Base-by-base conservation (phyloP, 2,888 invertebrate species). In the Parasteatoda lunata region DNA sequence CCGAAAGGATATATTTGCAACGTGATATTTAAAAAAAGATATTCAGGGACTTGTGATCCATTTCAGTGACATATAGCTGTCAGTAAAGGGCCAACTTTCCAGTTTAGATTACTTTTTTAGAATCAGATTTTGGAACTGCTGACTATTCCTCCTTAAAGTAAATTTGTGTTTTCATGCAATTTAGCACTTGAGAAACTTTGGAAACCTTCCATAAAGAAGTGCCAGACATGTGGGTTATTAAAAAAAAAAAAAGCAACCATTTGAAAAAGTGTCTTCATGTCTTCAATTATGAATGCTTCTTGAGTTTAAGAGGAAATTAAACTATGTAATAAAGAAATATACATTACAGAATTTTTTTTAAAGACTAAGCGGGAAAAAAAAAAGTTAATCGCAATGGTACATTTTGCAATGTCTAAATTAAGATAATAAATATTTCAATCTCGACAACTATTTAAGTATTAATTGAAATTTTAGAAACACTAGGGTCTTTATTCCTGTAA, bases 71-170 rank as follows among this genome's bases (percentile, higher is more conserved):
- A 59, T 11, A 59, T 59, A 7, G 59, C 59, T 59, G 59, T 59
- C 59, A 59, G 9, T 59, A 59, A 9, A 6, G 9, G 59, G 59
- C 59, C 59, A 7, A 59, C 59, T 59, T 59, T 59, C 13, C n/a
- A 13, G 59, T 59, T 59, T n/a, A 59, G 59, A 59, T 59, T 59
- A 13, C 59, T 59, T 59, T 59, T 54, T 59, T 59, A 13, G 9
- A 59, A 13, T 59, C 59, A 59, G n/a, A 59, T 59, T 59, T 59
- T 59, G n/a, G 59, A 59, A 59, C 59, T 59, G 59, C 59, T 59
- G 59, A 59, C 59, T 59, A 59, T 30, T 30, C 59, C 59, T 59
- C 11, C 59, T 59, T 59, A 59, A 59, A 59, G n/a, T 59, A 13
- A n/a, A 4, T 59, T 30, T 30, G 30, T 30, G 30, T 30, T 30